A percentile compares a stretch with the other conserved stretches of the same genome.
Conservation (phyloP, 2,888 invertebrate species). For the Pristionchus fissidentatus region DNA sequence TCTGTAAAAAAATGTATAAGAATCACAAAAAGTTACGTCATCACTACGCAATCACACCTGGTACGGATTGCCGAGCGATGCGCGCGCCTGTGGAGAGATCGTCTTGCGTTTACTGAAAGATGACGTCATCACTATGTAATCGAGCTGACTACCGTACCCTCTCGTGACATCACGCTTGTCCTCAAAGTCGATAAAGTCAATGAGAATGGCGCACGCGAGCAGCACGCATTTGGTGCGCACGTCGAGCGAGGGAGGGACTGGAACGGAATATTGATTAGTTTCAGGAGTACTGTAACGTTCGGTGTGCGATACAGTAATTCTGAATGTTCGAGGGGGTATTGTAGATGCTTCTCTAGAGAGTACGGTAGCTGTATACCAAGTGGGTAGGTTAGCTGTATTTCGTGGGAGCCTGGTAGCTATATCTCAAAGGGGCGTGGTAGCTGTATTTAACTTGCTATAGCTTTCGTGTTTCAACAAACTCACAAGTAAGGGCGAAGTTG, state of each 20-base stretch:
- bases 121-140: neutral
- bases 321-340: too few relatives aligned
- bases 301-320: too few relatives aligned
- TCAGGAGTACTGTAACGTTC: neutral
- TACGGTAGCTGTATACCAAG: too few relatives aligned
- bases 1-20: neutral
- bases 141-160: neutral
- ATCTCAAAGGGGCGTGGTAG: too few relatives aligned
- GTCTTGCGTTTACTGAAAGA: conserved; percentile 1
- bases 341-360: too few relatives aligned
- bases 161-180: conserved; percentile 23
- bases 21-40: neutral
- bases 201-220: conserved; percentile 17
- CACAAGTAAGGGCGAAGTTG: conserved; percentile 28
- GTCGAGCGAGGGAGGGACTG: neutral
- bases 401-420: too few relatives aligned
- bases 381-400: too few relatives aligned
- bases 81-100: neutral
- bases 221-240: neutral
- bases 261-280: neutral
- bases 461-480: too few relatives aligned
- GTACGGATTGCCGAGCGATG: conserved; percentile 12
- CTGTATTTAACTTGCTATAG: too few relatives aligned
- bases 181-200: conserved; percentile 18
- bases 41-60: neutral